These are phyloP conservation scores for Melanerpes aurifrons DNA, from an alignment of 2,113 vertebrate species.

Conservation along the genomic window DNA sequence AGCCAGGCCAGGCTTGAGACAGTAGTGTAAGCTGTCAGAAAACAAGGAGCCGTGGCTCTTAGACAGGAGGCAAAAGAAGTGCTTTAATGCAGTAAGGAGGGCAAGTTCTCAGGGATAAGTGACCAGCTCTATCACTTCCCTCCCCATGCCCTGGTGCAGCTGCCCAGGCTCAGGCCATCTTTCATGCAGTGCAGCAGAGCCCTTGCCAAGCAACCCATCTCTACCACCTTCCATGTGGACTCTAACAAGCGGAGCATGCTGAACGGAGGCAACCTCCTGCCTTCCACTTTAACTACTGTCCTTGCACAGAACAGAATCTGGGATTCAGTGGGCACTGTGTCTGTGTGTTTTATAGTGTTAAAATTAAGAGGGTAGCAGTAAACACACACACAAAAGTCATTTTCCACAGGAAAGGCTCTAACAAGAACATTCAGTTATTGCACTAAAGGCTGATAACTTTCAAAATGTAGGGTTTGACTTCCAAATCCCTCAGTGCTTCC, in stretches of 20 bases:
- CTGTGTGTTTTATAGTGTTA: not conserved
- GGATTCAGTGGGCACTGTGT: not conserved
- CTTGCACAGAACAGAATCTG: not conserved
- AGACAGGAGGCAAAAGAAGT: not conserved
- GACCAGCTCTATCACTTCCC: rapidly evolving
- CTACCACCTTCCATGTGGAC: not conserved
- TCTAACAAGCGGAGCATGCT: not conserved
- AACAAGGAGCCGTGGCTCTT: not conserved
- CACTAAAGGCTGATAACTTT: not conserved
- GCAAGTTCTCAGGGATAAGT: not conserved
- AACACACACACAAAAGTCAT: not conserved
- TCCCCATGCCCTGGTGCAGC: rapidly evolving
- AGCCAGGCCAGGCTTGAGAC: not conserved
- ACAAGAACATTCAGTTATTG: not conserved
- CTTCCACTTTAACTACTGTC: not conserved
- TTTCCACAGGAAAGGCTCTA: not conserved
- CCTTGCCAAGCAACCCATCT: not conserved
- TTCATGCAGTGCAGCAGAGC: not conserved
- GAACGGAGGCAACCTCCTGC: rapidly evolving
- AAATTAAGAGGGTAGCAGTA: not conserved
- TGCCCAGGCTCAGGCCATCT: not conserved
- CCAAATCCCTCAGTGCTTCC: conserved; percentile 4
- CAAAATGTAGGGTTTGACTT: not conserved
- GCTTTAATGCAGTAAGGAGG: not conserved
- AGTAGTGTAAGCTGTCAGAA: not conserved